phyloP scores from a whole-genome alignment of 2,888 invertebrate species.

The Neoaliturus tenellus region DNA sequence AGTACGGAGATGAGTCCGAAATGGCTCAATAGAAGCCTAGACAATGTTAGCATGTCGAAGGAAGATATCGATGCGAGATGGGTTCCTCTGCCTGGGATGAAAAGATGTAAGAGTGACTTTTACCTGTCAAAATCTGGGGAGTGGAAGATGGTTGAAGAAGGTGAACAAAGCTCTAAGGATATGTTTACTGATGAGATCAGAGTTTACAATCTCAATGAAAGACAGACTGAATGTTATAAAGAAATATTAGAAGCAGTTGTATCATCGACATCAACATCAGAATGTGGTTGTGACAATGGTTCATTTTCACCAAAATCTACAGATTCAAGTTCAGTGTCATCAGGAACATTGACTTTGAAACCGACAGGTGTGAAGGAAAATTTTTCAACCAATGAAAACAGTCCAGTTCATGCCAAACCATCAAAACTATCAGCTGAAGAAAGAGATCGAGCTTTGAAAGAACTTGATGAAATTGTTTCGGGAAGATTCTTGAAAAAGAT shows the following conservation, averaged over 20 bases:
- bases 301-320: conserved; percentile 62
- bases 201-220: conserved; percentile 51
- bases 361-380: conserved; percentile 19
- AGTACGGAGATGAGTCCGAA: conserved; percentile 57
- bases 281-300: conserved; percentile 62
- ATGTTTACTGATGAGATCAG: conserved; percentile 47
- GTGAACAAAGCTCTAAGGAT: conserved; percentile 13
- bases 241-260: conserved; percentile 49
- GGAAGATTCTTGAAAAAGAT: conserved; percentile 65
- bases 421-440: conserved; percentile 66
- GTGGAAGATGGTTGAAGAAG: conserved; percentile 62
- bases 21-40: conserved; percentile 56
- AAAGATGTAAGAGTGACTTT: conserved; percentile 65
- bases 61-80: conserved; percentile 52
- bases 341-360: conserved; percentile 32
- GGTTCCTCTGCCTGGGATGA: conserved; percentile 61
- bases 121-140: conserved; percentile 62
- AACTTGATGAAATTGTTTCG: conserved; percentile 67
- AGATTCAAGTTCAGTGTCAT: conserved; percentile 59
- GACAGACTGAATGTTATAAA: conserved; percentile 47
- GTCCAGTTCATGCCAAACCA: background rate
- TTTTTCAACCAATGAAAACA: background rate
- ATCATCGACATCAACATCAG: conserved; percentile 60
- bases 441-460: conserved; percentile 65
- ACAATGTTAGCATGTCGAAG: conserved; percentile 35